Base-by-base conservation (phyloP, 2,888 invertebrate species). In the Philonicus albiceps region DNA sequence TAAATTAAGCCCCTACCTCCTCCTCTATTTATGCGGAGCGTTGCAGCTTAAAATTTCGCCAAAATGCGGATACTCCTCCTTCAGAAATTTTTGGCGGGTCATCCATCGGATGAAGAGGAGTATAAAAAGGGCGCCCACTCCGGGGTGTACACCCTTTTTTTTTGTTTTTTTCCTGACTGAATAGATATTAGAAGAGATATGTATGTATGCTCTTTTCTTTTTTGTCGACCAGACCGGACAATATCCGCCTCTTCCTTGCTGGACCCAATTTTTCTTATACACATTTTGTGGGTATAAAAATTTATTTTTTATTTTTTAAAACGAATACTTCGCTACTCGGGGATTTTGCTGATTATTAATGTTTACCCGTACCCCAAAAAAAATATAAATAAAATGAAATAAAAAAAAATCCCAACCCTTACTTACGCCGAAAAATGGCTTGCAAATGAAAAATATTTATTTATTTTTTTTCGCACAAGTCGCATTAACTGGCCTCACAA, bases 111-210 rank as follows among this genome's bases (percentile, higher is more conserved):
- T 27, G 43, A 43, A 43, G 13, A 22, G n/a, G 40, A 22, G 27
- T 3, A 76, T 22, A 37, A 37, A 76, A 40, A 76, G 22, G n/a
- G 7, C 22, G 19, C 40, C 22, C 19, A 19, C 40, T 3, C n/a
- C n/a, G n/a, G 40, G n/a, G n/a, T n/a, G n/a, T n/a, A 49, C 4
- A 16, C 49, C 40, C 40, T 37, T 37, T 37, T 31, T 49, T 49
- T 49, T n/a, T 13, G 13, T 37, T 37, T 37, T 31, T 49, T 49
- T 49, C 22, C 76, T 0, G 43, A 22, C 22, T 40, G 8, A 43
- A 27, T 2, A 43, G n/a, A 40, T 22, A 76, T 76, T 76, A 76
- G 76, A 76, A 76, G 43, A 76, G 43, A 76, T 76, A 31, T 76
- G 76, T 76, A n/a, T 49, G 49, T 49, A 49, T 49, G 49, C 37